phyloP scores from a whole-genome alignment of 2,888 invertebrate genomes.

The Endotricha flammealis region DNA sequence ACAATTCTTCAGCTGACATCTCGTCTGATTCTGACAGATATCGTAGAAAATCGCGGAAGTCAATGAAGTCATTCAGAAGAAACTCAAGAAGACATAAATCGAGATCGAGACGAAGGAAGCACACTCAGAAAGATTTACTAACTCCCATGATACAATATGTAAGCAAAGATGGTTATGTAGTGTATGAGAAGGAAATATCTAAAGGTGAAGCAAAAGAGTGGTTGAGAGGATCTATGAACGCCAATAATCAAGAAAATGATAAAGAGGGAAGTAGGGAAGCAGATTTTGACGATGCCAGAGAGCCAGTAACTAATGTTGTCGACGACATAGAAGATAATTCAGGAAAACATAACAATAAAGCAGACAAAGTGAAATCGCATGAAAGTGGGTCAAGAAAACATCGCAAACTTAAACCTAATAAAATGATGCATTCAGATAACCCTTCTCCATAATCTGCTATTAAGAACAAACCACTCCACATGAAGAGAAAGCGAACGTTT shows the following conservation, averaged over 20 bases:
- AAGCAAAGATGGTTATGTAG: slow-evolving; percentile 65
- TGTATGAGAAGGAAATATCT: slow-evolving; percentile 60
- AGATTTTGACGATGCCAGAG: slow-evolving; percentile 15
- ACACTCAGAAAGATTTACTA: slow-evolving; percentile 33
- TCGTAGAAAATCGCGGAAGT: slow-evolving; percentile 38
- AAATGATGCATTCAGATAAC: background rate
- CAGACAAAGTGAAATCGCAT: background rate
- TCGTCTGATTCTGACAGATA: slow-evolving; percentile 25
- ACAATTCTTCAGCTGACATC: slow-evolving; percentile 22
- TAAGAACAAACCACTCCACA: too few relatives aligned
- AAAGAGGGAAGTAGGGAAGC: slow-evolving; percentile 16
- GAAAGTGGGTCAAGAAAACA: background rate
- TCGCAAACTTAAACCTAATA: background rate
- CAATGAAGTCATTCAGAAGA: slow-evolving; percentile 23
- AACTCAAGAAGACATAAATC: slow-evolving; percentile 27
- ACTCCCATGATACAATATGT: slow-evolving; percentile 65
- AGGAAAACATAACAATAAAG: background rate
- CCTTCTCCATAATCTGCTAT: too few relatives aligned
- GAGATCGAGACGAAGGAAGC: slow-evolving; percentile 24
- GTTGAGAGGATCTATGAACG: slow-evolving; percentile 24
- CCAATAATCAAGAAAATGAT: slow-evolving; percentile 11
- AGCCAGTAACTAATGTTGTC: background rate
- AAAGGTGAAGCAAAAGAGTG: slow-evolving; percentile 59
- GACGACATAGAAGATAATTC: background rate
- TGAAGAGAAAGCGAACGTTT: too few relatives aligned